Conservation (phyloP, 2,797 vertebrate species). For the Delichon dasypus region DNA sequence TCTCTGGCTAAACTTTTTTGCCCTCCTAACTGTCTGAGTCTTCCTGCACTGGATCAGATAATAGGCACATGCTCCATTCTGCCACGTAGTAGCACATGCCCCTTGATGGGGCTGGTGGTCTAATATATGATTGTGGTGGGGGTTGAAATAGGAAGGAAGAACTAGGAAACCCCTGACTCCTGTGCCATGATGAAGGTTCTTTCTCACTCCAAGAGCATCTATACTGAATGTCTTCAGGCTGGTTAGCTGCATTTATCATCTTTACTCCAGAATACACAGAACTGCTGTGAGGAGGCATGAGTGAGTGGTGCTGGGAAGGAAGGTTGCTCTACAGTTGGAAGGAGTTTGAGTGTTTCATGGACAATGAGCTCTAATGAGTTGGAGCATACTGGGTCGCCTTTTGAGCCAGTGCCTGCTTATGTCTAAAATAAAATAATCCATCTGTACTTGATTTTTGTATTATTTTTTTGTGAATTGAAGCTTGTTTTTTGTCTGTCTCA, state of each 20-base stretch:
- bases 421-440: neutral
- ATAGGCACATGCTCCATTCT: neutral
- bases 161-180: neutral
- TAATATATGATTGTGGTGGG: fast-evolving
- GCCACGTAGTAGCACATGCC: fast-evolving
- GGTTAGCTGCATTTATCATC: neutral
- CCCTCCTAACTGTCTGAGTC: neutral
- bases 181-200: neutral
- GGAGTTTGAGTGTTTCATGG: neutral
- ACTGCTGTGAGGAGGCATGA: neutral
- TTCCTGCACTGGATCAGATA: neutral
- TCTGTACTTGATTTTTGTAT: neutral
- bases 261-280: neutral
- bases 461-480: neutral
- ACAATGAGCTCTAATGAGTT: neutral
- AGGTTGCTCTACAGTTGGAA: fast-evolving
- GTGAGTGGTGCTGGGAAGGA: neutral
- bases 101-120: neutral
- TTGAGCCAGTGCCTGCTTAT: neutral
- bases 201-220: neutral
- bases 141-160: neutral
- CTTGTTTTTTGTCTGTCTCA: neutral
- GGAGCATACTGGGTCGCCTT: neutral
- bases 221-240: fast-evolving
- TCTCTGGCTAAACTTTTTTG: neutral